These are phyloP conservation scores for Pantherophis alleghaniensis DNA, from an alignment of 2,797 vertebrate species.

Conservation along the genomic window DNA sequence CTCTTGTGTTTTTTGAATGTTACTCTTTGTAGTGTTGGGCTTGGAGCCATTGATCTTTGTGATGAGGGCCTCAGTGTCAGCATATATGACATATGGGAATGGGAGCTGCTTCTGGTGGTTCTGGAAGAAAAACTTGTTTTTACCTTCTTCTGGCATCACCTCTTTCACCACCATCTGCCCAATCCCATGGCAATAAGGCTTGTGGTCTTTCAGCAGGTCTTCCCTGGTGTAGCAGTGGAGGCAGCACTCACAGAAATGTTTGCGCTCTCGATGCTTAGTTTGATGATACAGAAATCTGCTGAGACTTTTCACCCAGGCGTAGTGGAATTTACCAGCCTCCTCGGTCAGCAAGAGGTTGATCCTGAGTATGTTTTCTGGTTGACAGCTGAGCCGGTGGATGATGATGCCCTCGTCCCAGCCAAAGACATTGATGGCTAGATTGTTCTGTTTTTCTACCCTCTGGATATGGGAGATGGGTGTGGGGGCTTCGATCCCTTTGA, in stretches of 20 bases:
- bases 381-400: background rate
- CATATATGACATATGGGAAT: background rate
- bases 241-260: background rate
- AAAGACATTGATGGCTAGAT: background rate
- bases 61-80: background rate
- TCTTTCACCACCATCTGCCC: background rate
- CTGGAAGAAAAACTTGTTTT: background rate
- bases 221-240: background rate
- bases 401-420: background rate
- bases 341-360: background rate
- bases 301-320: background rate
- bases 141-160: background rate
- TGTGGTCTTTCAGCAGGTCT: background rate
- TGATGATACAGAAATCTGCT: background rate
- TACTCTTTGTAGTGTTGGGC: background rate
- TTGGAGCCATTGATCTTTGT: background rate
- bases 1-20: background rate
- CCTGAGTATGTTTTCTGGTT: background rate
- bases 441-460: background rate
- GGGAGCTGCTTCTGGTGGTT: background rate
- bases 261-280: background rate
- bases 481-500: background rate
- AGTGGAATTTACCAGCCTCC: background rate
- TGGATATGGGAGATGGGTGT: background rate
- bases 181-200: background rate